These are phyloP conservation scores for Podarcis muralis DNA, from an alignment of 2,113 vertebrate genomes.

Conservation along the genomic window DNA sequence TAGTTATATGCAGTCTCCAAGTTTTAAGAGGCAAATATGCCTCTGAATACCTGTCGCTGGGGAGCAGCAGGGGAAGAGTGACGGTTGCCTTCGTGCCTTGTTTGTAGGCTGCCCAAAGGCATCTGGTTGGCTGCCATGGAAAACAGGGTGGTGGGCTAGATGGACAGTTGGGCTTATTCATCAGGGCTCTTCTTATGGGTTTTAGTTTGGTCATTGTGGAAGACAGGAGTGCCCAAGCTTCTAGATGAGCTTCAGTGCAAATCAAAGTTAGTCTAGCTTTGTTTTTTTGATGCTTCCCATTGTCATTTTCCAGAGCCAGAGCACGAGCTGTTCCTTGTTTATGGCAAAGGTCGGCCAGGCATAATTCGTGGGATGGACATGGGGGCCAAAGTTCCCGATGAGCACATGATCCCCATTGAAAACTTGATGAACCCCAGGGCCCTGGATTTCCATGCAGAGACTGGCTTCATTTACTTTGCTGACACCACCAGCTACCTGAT, in stretches of 20 bases:
- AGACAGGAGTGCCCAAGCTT: not conserved
- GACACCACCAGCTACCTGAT: constrained; percentile 97
- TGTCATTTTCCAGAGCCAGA: constrained; percentile 83
- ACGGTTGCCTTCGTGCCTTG: not conserved
- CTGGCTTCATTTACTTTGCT: constrained; percentile 93
- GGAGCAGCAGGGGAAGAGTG: not conserved
- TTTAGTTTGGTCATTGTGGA: not conserved
- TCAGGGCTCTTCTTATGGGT: not conserved
- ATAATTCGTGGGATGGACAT: constrained; percentile 97
- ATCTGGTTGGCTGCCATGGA: not conserved
- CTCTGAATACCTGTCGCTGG: not conserved
- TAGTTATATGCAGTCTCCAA: not conserved
- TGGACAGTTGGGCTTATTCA: not conserved
- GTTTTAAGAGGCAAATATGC: not conserved
- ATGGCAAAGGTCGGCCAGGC: constrained; percentile 93
- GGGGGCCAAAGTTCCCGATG: constrained; percentile 92
- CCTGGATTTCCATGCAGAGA: constrained; percentile 92
- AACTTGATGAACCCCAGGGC: constrained; percentile 97
- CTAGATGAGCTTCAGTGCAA: not conserved
- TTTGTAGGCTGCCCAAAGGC: not conserved
- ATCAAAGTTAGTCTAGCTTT: not conserved
- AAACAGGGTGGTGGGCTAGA: not conserved
- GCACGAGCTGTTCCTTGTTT: constrained; percentile 94
- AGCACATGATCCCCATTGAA: constrained; percentile 98
- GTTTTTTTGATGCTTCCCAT: fast-evolving